These are phyloP conservation scores for Palloptera scutellata DNA, from an alignment of 2,888 invertebrate species.

Conservation along the genomic window DNA sequence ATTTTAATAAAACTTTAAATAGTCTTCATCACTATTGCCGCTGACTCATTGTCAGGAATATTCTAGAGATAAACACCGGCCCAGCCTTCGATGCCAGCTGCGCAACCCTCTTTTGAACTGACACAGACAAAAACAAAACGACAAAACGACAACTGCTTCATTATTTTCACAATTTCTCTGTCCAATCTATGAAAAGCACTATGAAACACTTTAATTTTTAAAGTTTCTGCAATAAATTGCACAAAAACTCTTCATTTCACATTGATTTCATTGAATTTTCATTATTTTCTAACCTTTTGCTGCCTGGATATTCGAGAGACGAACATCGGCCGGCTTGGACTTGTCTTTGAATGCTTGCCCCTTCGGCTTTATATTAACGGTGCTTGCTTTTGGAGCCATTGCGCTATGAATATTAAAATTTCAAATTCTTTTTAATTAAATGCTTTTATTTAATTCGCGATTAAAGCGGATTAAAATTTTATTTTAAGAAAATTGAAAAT, in stretches of 20 bases:
- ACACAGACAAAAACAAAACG: too few species aligned
- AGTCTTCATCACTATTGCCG: too few species aligned
- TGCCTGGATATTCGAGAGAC: constrained; percentile 94
- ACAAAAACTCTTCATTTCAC: too few species aligned
- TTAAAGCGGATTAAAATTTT: constrained; percentile 36
- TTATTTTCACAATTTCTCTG: too few species aligned
- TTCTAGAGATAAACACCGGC: constrained; percentile 43
- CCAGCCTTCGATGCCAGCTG: background rate
- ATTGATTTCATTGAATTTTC: background rate
- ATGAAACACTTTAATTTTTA: too few species aligned
- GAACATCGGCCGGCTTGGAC: constrained; percentile 93
- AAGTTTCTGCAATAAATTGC: too few species aligned
- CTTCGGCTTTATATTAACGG: constrained; percentile 54
- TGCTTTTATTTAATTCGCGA: constrained; percentile 24
- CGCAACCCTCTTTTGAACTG: too few species aligned
- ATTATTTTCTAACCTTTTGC: constrained; percentile 82
- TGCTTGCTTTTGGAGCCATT: constrained; percentile 61
- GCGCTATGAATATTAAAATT: constrained; percentile 32
- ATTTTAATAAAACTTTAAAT: too few species aligned
- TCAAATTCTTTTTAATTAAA: constrained; percentile 26
- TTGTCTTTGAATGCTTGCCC: constrained; percentile 83
- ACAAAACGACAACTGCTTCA: background rate
- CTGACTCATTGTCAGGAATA: constrained; percentile 36
- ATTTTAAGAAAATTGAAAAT: constrained; percentile 21
- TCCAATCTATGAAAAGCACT: too few species aligned